phyloP scores from a whole-genome alignment of 2,797 vertebrate genomes.

The Saxicola maurus region DNA sequence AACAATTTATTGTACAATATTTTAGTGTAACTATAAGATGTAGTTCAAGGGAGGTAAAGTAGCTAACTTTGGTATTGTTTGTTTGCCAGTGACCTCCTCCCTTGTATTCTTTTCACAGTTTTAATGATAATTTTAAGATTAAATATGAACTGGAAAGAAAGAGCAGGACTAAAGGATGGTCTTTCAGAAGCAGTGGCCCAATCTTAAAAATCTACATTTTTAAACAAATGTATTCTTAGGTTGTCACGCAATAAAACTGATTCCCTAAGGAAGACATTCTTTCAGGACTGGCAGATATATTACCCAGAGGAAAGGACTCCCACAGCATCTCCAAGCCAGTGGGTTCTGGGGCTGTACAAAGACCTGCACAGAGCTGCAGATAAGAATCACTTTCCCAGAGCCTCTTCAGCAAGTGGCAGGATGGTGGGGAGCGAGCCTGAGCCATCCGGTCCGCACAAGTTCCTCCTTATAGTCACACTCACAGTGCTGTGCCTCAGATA shows the following conservation, averaged over 20 bases:
- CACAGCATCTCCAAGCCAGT: neutral
- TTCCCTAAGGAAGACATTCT: neutral
- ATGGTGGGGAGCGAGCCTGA: neutral
- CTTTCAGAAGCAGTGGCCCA: neutral
- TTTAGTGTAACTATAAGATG: conserved; percentile 2
- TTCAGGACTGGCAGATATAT: neutral
- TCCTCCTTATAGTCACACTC: conserved; percentile 11
- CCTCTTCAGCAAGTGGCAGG: neutral
- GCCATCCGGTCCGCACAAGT: neutral
- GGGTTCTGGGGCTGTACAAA: neutral
- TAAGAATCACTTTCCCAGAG: conserved; percentile 33
- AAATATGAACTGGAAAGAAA: neutral
- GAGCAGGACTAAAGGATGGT: neutral
- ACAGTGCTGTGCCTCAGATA: neutral
- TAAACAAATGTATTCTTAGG: neutral
- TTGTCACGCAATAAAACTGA: fast-evolving
- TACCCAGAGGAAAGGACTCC: neutral
- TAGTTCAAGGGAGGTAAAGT: conserved; percentile 3
- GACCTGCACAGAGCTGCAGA: neutral
- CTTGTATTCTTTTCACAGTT: neutral
- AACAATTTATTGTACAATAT: neutral
- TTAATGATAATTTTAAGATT: neutral
- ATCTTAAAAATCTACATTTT: neutral
- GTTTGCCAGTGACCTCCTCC: neutral
- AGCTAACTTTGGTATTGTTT: neutral